Evolutionary conservation across 2,113 vertebrate species (phyloP), one percentile per base, ranked within the genome.

Genomic region (Meriones unguiculatus): DNA sequence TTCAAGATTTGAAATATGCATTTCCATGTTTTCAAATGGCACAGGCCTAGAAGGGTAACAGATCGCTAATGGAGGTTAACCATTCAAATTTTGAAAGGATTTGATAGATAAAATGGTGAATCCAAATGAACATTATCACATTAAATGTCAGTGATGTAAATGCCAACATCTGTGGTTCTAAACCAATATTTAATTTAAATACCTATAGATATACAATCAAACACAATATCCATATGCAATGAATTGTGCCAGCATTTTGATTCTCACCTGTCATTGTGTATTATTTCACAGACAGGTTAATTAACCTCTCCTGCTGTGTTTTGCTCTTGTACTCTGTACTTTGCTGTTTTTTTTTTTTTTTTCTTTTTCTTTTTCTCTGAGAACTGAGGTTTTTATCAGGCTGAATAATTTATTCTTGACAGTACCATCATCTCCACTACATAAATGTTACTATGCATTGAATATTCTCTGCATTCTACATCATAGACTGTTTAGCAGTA

Each of bases 1-100:
- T 87, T 54, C 86, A 94, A 46, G 20, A 80, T 84, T 80, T 95
- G 87, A 89, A 97, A 89, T 73, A 69, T 25, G 46, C 2, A 67
- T 78, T 69, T 57, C 0, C 8, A 46, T 28, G 73, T 94, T 50
- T 94, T 6, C 90, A 93, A 89, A 95, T 84, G 30, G 50, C 15
- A 75, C 14, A 91, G 12, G 8, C 84, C 30, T 95, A n/a, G 24
- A 93, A 18, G 4, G 32, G 6, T 7, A 41, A 18, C 2, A 38
- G 65, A 80, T 82, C 62, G 93, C 22, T 86, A 46, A 69, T 15
- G 14, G 1, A 59, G 28, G 3, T 50, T 25, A 73, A 87, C 11
- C 18, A 86, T 24, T 80, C 50, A 57, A 5, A 84, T 70, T 90
- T 80, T 25, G 77, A 77, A 67, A 91, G 15, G 32, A 87, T 6